phyloP scores from a whole-genome alignment of 2,113 vertebrate genomes.

The Lagopus leucura region DNA sequence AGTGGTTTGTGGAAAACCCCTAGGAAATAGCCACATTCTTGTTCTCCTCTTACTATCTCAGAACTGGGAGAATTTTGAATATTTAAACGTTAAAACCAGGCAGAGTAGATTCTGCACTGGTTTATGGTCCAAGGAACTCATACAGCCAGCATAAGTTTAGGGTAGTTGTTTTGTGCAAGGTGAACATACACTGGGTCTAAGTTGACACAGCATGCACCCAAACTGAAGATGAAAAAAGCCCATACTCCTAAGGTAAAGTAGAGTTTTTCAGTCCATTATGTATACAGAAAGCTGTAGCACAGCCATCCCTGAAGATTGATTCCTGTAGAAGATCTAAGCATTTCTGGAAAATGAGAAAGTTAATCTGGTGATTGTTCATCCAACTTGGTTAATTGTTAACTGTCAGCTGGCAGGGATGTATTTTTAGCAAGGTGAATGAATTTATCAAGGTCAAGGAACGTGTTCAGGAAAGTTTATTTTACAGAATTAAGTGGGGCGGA shows the following conservation, averaged over 20 bases:
- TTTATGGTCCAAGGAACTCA: neutral
- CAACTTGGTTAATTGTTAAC: neutral
- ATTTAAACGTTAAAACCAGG: neutral
- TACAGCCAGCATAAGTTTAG: neutral
- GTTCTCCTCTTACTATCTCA: neutral
- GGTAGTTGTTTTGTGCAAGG: neutral
- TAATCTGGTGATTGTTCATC: neutral
- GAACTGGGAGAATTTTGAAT: neutral
- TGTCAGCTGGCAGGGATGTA: neutral
- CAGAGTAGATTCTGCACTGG: neutral
- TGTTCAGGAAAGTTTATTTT: neutral
- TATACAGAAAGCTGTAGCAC: neutral
- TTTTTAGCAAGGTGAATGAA: neutral
- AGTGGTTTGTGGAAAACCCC: neutral
- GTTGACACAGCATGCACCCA: rapidly evolving
- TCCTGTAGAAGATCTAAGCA: neutral
- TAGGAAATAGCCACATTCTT: neutral
- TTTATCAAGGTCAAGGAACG: neutral
- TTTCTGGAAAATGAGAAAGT: neutral
- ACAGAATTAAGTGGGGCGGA: neutral
- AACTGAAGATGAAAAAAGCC: neutral
- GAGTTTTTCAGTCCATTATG: rapidly evolving
- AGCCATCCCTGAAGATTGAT: neutral
- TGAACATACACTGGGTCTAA: neutral
- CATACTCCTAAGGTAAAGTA: too few species aligned